Base-by-base conservation (phyloP, 2,888 invertebrate species). In the Drosophila mulleri region DNA sequence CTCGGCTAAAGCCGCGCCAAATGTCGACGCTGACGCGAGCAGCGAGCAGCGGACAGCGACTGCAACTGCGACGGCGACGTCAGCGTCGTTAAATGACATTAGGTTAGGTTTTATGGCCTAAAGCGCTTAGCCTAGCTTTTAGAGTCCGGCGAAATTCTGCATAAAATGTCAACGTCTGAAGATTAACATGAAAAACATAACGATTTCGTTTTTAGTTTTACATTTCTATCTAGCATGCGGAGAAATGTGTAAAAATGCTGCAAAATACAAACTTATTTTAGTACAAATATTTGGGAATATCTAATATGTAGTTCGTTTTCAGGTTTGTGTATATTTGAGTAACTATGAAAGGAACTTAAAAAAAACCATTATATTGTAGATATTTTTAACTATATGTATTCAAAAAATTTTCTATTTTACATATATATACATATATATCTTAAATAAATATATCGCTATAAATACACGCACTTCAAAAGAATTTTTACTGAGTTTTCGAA, bases 101-200 rank as follows among this genome's bases (percentile, higher is more conserved):
- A 83, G 89, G 74, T 77, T 82, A 72, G 80, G 87, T 89, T 84
- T 84, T 83, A 87, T 83, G 66, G 89, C 80, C 65, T 62, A 65
- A 14, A 67, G 52, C 52, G 56, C 57, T 60, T 60, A 60, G 39
- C 53, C 37, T 39, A 39, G 53, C 53, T 39, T 26, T 53, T 53
- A 53, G 39, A 48, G 61, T 58, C 57, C 29, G 61, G 87, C 83
- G 87, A 84, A 86, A 84, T 83, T 88, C 87, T 86, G 87, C 87
- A 81, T 66, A 73, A 88, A 88, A 88, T 83, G 87, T 82, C 79
- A 88, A 71, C 72, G 78, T 81, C 81, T 79, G 75, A 81, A 84
- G 39, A 86, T 83, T 67, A 79, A 79, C 72, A 83, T 81, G 67
- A 57, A 39, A 59, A 52, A 53, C 2, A 29, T 29, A 68, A 56